phyloP scores from a whole-genome alignment of 2,113 vertebrate species.

The Neopipo cinnamomea region DNA sequence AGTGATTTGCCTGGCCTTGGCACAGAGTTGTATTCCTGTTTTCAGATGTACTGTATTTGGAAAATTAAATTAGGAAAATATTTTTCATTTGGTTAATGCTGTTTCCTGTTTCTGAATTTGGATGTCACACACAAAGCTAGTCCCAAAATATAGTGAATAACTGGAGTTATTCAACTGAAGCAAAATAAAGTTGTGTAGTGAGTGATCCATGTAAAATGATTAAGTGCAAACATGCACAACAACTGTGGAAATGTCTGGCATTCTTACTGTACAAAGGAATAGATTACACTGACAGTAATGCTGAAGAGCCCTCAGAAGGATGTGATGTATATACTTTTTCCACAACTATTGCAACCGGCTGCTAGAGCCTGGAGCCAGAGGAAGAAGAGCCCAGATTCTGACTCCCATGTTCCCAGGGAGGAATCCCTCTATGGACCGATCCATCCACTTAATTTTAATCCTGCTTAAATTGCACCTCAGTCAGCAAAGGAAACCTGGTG shows the following conservation, averaged over 20 bases:
- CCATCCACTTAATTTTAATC: not conserved
- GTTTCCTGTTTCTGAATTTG: conserved; percentile 33
- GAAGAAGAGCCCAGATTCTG: not conserved
- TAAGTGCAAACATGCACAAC: not conserved
- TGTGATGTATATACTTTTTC: conserved; percentile 2
- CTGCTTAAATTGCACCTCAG: not conserved
- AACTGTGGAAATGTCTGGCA: not conserved
- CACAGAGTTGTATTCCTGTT: conserved; percentile 15
- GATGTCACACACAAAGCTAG: conserved; percentile 10
- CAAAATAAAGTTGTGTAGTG: not conserved
- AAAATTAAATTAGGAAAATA: conserved; percentile 40
- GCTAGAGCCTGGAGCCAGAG: not conserved
- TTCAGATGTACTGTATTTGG: not conserved
- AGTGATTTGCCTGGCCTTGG: conserved; percentile 28
- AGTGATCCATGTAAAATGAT: conserved; percentile 13
- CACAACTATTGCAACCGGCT: conserved; percentile 32
- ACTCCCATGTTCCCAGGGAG: not conserved
- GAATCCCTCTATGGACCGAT: not conserved
- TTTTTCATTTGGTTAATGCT: conserved; percentile 44
- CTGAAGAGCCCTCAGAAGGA: conserved; percentile 37
- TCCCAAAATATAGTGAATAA: not conserved
- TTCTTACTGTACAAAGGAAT: not conserved
- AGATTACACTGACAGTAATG: not conserved
- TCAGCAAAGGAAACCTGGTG: not conserved
- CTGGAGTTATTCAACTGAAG: not conserved